Conservation (phyloP, 1,140 invertebrate species). For the Macrobrachium rosenbergii region DNA sequence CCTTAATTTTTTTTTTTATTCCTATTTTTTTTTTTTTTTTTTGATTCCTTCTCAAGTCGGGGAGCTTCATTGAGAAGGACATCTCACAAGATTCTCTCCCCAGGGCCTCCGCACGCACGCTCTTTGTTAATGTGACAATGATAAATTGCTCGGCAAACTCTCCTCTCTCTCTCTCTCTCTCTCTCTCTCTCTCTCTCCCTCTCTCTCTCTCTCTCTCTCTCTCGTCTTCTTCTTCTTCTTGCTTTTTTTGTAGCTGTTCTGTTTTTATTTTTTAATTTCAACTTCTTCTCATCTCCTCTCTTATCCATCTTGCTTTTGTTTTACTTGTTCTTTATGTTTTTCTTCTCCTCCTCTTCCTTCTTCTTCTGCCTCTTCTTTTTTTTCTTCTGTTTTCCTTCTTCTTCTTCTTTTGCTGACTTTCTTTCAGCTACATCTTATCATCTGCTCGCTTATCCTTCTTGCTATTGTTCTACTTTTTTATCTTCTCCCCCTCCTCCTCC, state of each 20-base stretch:
- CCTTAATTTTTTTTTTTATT: too few species aligned
- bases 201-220: not conserved
- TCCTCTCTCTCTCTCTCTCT: not conserved
- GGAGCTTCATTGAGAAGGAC: too few species aligned
- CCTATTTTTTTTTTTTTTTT: too few species aligned
- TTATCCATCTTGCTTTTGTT: not conserved
- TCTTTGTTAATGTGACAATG: constrained; percentile 28
- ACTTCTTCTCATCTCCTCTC: not conserved
- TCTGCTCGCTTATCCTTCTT: not conserved
- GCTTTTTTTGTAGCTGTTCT: not conserved
- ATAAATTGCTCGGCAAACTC: constrained; percentile 6
- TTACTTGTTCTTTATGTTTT: not conserved
- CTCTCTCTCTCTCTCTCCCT: not conserved
- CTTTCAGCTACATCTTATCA: not conserved
- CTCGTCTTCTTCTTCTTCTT: not conserved
- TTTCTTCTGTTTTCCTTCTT: not conserved
- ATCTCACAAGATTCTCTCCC: too few species aligned
- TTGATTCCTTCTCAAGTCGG: too few species aligned
- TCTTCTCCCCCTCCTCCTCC: not conserved
- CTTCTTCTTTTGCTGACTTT: not conserved
- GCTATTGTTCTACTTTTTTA: not conserved
- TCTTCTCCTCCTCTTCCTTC: not conserved
- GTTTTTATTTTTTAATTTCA: too few species aligned
- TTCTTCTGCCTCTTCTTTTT: not conserved
- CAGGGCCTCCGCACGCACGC: not conserved